Evolutionary conservation across 2,797 vertebrate species (phyloP), one percentile per base, ranked within the genome.

Genomic region (Pteronotus mesoamericanus): DNA sequence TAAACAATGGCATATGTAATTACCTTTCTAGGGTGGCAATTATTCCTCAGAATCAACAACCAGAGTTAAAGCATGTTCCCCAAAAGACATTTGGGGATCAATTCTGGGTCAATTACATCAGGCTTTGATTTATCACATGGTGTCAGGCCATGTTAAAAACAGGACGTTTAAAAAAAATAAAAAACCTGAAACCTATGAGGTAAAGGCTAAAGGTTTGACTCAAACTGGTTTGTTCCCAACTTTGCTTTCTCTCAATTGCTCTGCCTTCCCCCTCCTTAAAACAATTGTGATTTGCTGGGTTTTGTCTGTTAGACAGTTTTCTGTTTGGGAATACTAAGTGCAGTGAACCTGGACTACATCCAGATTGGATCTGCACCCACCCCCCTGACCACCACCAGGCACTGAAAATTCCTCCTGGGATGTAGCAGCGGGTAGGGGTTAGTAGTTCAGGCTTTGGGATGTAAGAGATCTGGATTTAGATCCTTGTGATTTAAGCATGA

Each of bases 1-100:
- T 98, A 98, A 98, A 98, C 98, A 98, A 98, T 98, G 95, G 97
- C 61, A 97, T 98, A 98, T 98, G 96, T 98, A 98, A 99, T 98
- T 98, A 98, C 98, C 98, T 98, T 98, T 98, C 97, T 97, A 97
- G 97, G 97, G 96, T 98, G 97, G 97, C 98, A 98, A 98, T 98
- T 98, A 98, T 97, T 98, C 97, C 97, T 96, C 95, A 55, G 94
- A 97, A 97, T 98, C 98, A 98, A 98, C 97, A 98, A 97, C 95
- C 85, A 98, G 97, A 98, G 97, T 98, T 98, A 97, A 98, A 96
- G 94, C 94, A 97, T 96, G 92, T 93, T 96, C 0, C 96, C 87
- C 89, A 94, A 91, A 98, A 98, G 97, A 97, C 77, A 96, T 97
- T 98, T 96, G 93, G 94, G 96, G 97, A 98, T 98, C 97, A 98